phyloP scores from a whole-genome alignment of 1,140 invertebrate genomes.

The Euschistus heros region DNA sequence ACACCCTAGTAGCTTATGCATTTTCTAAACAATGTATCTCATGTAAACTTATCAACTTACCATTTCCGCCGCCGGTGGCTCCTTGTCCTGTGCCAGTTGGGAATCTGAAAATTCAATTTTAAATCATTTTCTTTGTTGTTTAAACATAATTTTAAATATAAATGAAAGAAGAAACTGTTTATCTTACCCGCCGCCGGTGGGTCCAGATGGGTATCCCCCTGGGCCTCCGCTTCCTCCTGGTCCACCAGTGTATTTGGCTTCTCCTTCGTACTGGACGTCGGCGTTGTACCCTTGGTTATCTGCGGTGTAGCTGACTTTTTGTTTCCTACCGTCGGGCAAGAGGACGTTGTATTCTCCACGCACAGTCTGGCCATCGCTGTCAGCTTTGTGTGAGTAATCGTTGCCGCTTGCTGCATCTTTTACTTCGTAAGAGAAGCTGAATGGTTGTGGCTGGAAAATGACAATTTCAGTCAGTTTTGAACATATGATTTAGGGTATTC shows the following conservation, averaged over 20 bases:
- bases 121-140: too few species aligned
- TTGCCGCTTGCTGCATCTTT: conserved; percentile 61
- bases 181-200: not conserved
- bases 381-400: conserved; percentile 56
- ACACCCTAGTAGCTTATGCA: too few species aligned
- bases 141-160: too few species aligned
- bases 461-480: conserved; percentile 9
- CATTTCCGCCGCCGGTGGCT: too few species aligned
- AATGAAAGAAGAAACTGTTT: too few species aligned
- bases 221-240: not conserved
- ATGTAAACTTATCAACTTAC: too few species aligned
- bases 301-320: conserved; percentile 37
- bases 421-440: conserved; percentile 68
- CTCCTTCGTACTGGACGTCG: conserved; percentile 37
- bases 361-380: conserved; percentile 59
- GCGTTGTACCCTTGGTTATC: conserved; percentile 38
- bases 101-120: too few species aligned
- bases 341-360: conserved; percentile 61
- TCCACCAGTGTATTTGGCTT: conserved; percentile 28
- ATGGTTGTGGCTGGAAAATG: conserved; percentile 58
- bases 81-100: too few species aligned
- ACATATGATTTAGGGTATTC: not conserved
- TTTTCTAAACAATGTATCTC: too few species aligned
- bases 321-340: conserved; percentile 59
- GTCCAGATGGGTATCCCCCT: not conserved